Conservation (phyloP, 1,140 invertebrate species). For the Prorops nasuta region DNA sequence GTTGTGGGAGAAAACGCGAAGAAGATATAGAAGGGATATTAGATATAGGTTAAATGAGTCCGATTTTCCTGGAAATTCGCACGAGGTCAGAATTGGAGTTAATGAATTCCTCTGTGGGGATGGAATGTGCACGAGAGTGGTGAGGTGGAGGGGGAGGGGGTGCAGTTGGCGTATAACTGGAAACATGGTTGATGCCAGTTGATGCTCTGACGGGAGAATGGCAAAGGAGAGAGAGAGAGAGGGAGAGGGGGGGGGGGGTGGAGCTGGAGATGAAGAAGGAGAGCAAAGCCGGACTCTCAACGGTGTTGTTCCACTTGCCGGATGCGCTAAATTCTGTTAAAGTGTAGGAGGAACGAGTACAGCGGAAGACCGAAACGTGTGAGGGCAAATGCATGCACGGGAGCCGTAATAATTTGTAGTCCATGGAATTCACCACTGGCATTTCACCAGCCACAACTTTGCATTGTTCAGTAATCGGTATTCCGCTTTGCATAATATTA, state of each 20-base stretch:
- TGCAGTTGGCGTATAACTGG: no score
- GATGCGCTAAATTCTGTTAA: not conserved
- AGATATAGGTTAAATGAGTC: no score
- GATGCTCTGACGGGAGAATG: no score
- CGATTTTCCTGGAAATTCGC: no score
- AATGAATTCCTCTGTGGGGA: constrained; percentile 21
- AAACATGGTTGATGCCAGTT: no score
- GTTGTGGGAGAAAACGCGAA: constrained; percentile 8
- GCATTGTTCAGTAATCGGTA: not conserved
- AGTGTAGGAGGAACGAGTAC: not conserved
- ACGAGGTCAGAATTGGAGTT: constrained; percentile 19
- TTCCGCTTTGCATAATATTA: no score
- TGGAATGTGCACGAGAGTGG: constrained; percentile 16
- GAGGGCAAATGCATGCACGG: no score
- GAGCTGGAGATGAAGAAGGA: constrained; percentile 1
- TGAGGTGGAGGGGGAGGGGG: no score
- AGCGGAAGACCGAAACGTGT: not conserved
- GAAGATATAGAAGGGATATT: constrained; percentile 11
- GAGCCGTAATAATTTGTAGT: no score
- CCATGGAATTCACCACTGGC: not conserved
- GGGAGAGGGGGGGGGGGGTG: not conserved
- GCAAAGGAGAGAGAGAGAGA: no score
- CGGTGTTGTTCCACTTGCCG: not conserved
- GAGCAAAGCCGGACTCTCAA: not conserved
- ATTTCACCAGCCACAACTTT: not conserved